A percentile compares a stretch with the other conserved stretches of the same genome.
Evolutionary conservation across 2,797 vertebrate species (phyloP).

Genomic region (Mormyrus proboscirostris): DNA sequence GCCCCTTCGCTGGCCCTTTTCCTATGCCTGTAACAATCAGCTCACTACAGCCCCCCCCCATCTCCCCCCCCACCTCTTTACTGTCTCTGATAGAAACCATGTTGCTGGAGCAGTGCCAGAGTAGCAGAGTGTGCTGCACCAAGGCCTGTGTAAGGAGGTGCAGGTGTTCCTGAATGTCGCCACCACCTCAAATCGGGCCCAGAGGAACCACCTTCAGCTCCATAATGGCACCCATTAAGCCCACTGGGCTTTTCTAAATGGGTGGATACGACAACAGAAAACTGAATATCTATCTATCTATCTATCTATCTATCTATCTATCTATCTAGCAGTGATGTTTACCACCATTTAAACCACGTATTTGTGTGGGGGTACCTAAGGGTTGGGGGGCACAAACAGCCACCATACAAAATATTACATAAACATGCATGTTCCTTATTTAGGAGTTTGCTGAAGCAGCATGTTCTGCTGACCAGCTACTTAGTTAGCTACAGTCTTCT

Average conservation of each 20-base stretch:
- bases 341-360: not conserved
- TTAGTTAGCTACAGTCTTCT: not conserved
- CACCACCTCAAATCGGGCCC: not conserved
- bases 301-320: not conserved
- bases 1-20: slow-evolving; percentile 21
- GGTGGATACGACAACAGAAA: not conserved
- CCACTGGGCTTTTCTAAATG: not conserved
- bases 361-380: not conserved
- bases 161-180: slow-evolving; percentile 31
- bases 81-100: slow-evolving; percentile 52
- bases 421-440: not conserved
- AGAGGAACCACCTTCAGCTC: no score
- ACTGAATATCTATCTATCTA: not conserved
- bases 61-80: slow-evolving; percentile 33
- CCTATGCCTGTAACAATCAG: slow-evolving; percentile 30
- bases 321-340: not conserved
- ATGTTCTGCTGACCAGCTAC: not conserved
- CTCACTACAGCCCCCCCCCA: slow-evolving; percentile 24
- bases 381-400: not conserved
- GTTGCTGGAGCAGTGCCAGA: slow-evolving; percentile 41
- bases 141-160: slow-evolving; percentile 16
- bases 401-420: not conserved
- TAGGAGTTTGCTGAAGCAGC: not conserved
- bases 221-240: not conserved
- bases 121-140: slow-evolving; percentile 24